Conservation (phyloP, 2,888 invertebrate species). For the Ametastegia equiseti region DNA sequence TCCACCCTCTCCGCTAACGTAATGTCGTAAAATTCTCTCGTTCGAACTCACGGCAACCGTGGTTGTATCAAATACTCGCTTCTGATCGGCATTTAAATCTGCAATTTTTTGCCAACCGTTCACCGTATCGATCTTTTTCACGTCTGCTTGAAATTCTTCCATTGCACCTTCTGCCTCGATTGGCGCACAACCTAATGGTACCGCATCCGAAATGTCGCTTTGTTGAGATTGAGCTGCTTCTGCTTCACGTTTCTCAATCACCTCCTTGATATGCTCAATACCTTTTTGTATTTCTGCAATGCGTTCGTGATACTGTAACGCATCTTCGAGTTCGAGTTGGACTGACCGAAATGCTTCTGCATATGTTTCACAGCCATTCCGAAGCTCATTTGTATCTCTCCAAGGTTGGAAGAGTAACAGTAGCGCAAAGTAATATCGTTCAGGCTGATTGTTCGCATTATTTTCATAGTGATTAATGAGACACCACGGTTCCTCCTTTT, state of each 20-base stretch:
- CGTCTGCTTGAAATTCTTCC: constrained; percentile 50
- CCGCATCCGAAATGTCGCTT: constrained; percentile 29
- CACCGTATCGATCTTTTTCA: constrained; percentile 39
- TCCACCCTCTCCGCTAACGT: too few species aligned
- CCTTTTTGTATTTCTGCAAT: constrained; percentile 45
- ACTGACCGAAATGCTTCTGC: constrained; percentile 55
- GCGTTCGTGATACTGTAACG: constrained; percentile 51
- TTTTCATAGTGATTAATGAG: constrained; percentile 26
- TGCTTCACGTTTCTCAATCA: constrained; percentile 42
- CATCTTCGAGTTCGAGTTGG: constrained; percentile 54
- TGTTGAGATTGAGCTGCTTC: constrained; percentile 24
- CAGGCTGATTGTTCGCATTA: constrained; percentile 7
- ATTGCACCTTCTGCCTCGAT: constrained; percentile 53
- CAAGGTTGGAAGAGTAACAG: constrained; percentile 58
- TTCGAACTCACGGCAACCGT: too few species aligned
- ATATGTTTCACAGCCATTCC: constrained; percentile 55
- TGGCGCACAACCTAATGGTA: constrained; percentile 49
- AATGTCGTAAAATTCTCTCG: too few species aligned
- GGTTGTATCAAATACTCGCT: constrained; percentile 52
- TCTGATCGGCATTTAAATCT: constrained; percentile 53
- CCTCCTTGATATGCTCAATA: constrained; percentile 46
- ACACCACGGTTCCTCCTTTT: neutral
- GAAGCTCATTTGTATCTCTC: constrained; percentile 56
- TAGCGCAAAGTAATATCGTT: constrained; percentile 3
- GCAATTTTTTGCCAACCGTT: constrained; percentile 49